Conservation (phyloP, 2,113 vertebrate species). For the Mionectes macconnelli region DNA sequence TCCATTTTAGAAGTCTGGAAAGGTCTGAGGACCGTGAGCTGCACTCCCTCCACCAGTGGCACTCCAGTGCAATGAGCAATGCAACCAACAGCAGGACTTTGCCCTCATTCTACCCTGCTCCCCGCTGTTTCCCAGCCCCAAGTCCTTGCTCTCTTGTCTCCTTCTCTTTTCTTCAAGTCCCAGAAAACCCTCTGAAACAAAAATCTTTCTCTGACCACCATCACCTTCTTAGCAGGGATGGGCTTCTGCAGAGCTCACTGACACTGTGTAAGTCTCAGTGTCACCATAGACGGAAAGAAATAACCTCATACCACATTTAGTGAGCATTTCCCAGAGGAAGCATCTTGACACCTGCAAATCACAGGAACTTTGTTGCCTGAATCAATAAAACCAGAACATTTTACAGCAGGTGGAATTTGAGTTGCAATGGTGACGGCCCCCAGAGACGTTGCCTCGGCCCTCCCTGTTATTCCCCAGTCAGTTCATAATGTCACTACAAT, state of each 20-base stretch:
- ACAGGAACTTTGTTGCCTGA: not conserved
- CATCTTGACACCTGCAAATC: not conserved
- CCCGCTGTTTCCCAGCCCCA: not conserved
- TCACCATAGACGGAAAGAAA: not conserved
- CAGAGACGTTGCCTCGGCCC: not conserved
- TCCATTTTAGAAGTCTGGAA: not conserved
- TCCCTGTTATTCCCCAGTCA: not conserved
- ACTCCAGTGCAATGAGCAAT: not conserved
- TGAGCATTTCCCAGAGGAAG: not conserved
- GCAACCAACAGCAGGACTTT: not conserved
- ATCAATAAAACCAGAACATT: not conserved
- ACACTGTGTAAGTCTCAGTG: not conserved
- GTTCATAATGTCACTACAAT: slow-evolving; percentile 59
- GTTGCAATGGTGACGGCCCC: not conserved
- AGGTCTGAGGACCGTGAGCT: not conserved
- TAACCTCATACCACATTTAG: not conserved
- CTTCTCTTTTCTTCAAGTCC: not conserved
- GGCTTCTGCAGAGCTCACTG: not conserved
- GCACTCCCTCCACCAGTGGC: not conserved
- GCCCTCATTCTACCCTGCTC: not conserved
- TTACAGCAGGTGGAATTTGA: slow-evolving; percentile 16
- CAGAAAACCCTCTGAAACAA: not conserved
- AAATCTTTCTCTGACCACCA: not conserved
- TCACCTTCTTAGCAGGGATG: not conserved
- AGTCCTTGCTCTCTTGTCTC: not conserved